Percentiles rank a stretch among this genome's conserved stretches.
Evolutionary conservation across 2,888 invertebrate genomes (phyloP).

Genomic region (Scotopteryx bipunctaria): DNA sequence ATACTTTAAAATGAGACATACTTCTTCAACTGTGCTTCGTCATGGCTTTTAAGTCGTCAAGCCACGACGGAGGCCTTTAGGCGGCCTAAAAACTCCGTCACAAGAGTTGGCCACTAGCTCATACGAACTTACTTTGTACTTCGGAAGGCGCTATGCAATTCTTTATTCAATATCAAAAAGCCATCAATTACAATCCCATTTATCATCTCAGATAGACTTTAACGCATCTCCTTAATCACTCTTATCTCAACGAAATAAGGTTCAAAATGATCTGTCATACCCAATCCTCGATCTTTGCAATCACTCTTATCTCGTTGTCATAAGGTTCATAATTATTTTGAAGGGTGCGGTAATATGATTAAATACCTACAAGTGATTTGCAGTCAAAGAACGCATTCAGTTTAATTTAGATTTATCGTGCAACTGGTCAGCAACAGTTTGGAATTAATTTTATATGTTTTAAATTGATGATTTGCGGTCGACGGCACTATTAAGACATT

Average conservation of each 20-base stretch:
- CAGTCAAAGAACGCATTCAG: slow-evolving; percentile 28
- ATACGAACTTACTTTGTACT: no score
- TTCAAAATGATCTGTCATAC: slow-evolving; percentile 1
- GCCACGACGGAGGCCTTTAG: no score
- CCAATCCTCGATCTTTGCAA: no score
- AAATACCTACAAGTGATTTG: slow-evolving; percentile 30
- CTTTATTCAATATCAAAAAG: slow-evolving; percentile 11
- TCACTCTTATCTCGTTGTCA: background rate
- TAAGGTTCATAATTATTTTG: slow-evolving; percentile 6
- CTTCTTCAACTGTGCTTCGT: no score
- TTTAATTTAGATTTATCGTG: slow-evolving; percentile 31
- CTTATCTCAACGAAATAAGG: slow-evolving; percentile 7
- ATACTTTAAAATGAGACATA: no score
- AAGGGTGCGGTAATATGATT: slow-evolving; percentile 17
- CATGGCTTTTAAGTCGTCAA: no score
- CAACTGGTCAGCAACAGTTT: slow-evolving; percentile 23
- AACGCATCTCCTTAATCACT: background rate
- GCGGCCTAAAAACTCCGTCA: no score
- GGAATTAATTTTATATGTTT: slow-evolving; percentile 31
- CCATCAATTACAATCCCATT: slow-evolving; percentile 13
- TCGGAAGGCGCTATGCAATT: slow-evolving; percentile 6
- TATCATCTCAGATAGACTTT: slow-evolving; percentile 14
- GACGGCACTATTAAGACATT: slow-evolving; percentile 2
- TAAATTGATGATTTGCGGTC: slow-evolving; percentile 17
- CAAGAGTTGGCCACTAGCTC: no score